Base-by-base conservation (phyloP, 2,797 vertebrate species). In the Etheostoma perlongum region DNA sequence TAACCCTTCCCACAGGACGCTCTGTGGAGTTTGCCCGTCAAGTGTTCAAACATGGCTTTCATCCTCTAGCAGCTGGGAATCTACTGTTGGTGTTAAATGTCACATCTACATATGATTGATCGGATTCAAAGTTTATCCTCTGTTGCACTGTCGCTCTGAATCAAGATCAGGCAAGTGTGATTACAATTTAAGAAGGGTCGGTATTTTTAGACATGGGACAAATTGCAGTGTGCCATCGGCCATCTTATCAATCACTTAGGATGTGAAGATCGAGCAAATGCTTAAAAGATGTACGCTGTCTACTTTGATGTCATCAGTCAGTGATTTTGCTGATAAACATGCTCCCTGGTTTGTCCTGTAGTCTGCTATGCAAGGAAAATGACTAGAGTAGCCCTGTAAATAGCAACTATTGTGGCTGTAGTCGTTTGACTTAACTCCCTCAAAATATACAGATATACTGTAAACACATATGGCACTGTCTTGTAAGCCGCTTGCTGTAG, bases 101-200 rank as follows among this genome's bases (percentile, higher is more conserved):
- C 95, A 95, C 94, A 95, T 96, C 94, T 95, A 82, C 95, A 96
- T 96, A 94, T 87, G 88, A 95, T 95, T 95, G 94, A 95, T 95
- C 89, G 79, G 81, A 91, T 92, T 88, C 88, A 89, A 92, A 93
- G 88, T 90, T 90, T 89, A 92, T 91, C 90, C 85, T 76, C 72
- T 74, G 86, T 86, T 81, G 73, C 73, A 76, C 75, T 85, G 88
- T 91, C 82, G 64, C 82, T 84, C 78, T 84, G 90, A 92, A 92
- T 94, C 81, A 86, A 86, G 78, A 94, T 90, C 83, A 89, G 85
- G 72, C 74, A 55, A 69, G 57, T 76, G 75, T 63, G 81, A 83
- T 74, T 84, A 74, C 72, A 84, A 59, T 88, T 84, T 85, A 76
- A 78, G 69, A 79, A 73, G 57, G 57, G 27, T 57, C 30, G 64